Evolutionary conservation across 2,113 vertebrate species (phyloP).

Genomic region (Machaerirhynchus nigripectus): DNA sequence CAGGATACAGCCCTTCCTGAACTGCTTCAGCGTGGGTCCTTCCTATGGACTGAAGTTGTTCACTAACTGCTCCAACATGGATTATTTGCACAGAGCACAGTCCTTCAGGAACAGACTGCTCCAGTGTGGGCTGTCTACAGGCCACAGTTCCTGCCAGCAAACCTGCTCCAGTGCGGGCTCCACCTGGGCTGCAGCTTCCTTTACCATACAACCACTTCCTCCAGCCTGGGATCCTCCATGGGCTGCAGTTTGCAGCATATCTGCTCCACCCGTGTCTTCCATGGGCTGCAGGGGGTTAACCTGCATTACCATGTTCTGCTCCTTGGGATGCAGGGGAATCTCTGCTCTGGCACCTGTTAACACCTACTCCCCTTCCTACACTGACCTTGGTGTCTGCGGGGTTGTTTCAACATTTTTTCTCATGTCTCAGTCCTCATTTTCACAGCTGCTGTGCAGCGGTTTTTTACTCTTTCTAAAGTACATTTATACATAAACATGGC

Average conservation of each 20-base stretch:
- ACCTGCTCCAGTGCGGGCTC: background rate
- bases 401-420: background rate
- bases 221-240: background rate
- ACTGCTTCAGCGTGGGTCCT: background rate
- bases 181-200: background rate
- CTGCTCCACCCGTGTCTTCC: background rate
- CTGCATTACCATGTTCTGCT: background rate
- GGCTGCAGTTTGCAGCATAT: background rate
- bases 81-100: background rate
- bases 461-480: background rate
- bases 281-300: background rate
- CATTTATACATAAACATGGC: background rate
- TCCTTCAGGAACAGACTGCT: background rate
- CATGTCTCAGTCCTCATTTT: background rate
- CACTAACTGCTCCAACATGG: background rate
- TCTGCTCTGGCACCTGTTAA: background rate
- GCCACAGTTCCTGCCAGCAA: background rate
- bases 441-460: background rate
- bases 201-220: background rate
- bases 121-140: accelerated
- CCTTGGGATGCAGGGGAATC: background rate
- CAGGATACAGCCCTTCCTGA: background rate
- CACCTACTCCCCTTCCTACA: background rate
- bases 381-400: background rate
- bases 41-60: background rate